Evolutionary conservation across 2,113 vertebrate genomes (phyloP).

Genomic region (Erinaceus europaeus): DNA sequence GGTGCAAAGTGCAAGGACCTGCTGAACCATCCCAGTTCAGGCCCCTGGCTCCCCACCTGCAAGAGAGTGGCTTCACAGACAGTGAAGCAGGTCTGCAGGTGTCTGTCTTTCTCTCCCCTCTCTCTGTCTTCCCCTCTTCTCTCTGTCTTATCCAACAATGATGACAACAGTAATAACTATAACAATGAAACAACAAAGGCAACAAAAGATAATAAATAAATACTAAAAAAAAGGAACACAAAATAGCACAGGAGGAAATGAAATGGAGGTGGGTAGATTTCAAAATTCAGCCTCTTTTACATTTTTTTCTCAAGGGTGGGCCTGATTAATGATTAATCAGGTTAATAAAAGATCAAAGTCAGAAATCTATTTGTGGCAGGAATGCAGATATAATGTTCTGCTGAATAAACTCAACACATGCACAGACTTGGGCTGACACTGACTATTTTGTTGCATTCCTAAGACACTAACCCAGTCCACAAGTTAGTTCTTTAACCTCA

Average conservation of each 20-base stretch:
- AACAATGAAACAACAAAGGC: too few relatives aligned
- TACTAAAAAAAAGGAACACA: background rate
- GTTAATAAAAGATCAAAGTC: slow-evolving; percentile 24
- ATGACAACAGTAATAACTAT: too few relatives aligned
- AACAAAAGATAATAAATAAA: too few relatives aligned
- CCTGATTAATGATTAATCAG: slow-evolving; percentile 24
- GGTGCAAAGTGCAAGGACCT: too few relatives aligned
- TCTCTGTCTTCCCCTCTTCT: too few relatives aligned
- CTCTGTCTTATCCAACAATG: too few relatives aligned
- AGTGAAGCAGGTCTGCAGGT: too few relatives aligned
- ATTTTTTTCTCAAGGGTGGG: background rate
- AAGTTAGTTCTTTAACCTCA: background rate
- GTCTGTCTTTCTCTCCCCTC: too few relatives aligned
- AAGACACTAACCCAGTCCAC: background rate
- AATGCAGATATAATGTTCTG: background rate
- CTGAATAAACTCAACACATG: background rate
- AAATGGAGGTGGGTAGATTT: background rate
- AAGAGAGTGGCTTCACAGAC: too few relatives aligned
- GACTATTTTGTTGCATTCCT: background rate
- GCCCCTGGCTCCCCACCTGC: too few relatives aligned
- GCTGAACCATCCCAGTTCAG: too few relatives aligned
- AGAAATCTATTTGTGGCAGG: background rate
- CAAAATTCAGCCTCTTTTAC: background rate
- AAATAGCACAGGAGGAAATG: background rate
- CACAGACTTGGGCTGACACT: background rate